These are phyloP conservation scores for Pseudanteris insignis DNA, from an alignment of 2,888 invertebrate genomes.

Conservation along the genomic window DNA sequence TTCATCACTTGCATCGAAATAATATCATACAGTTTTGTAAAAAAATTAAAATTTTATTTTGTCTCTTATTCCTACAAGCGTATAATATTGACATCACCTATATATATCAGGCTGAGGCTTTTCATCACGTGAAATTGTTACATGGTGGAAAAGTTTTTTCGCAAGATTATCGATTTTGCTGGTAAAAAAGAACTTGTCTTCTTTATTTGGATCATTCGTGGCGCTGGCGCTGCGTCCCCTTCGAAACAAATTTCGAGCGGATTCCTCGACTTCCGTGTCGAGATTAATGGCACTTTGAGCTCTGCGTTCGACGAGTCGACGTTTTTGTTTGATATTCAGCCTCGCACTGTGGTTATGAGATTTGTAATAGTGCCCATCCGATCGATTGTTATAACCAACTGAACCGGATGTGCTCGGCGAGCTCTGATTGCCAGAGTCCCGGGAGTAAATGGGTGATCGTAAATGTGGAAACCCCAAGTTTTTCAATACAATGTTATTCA, in stretches of 20 bases:
- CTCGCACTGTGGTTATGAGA: constrained; percentile 3
- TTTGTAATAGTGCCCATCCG: constrained; percentile 9
- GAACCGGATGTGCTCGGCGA: constrained; percentile 7
- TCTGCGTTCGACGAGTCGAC: constrained; percentile 56
- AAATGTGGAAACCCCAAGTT: constrained; percentile 13
- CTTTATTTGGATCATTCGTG: constrained; percentile 70
- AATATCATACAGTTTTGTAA: too few species aligned
- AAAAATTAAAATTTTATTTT: too few species aligned
- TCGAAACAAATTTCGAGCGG: constrained; percentile 56
- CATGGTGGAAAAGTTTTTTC: constrained; percentile 74
- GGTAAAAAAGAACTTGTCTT: constrained; percentile 71
- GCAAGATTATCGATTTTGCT: constrained; percentile 80
- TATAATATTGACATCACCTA: too few species aligned
- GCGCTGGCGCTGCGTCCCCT: constrained; percentile 73
- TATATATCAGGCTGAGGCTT: constrained; percentile 53
- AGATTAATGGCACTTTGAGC: constrained; percentile 63
- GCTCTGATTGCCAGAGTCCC: constrained; percentile 48
- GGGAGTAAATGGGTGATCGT: constrained; percentile 5
- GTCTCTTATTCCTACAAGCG: too few species aligned
- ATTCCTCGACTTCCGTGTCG: constrained; percentile 59
- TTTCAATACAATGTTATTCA: constrained; percentile 16
- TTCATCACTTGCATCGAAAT: too few species aligned
- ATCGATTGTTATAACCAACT: constrained; percentile 5
- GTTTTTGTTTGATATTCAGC: constrained; percentile 54
- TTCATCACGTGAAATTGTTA: constrained; percentile 59